Base-by-base conservation (phyloP, 2,797 vertebrate species). In the Poeciliopsis paucimaculata region DNA sequence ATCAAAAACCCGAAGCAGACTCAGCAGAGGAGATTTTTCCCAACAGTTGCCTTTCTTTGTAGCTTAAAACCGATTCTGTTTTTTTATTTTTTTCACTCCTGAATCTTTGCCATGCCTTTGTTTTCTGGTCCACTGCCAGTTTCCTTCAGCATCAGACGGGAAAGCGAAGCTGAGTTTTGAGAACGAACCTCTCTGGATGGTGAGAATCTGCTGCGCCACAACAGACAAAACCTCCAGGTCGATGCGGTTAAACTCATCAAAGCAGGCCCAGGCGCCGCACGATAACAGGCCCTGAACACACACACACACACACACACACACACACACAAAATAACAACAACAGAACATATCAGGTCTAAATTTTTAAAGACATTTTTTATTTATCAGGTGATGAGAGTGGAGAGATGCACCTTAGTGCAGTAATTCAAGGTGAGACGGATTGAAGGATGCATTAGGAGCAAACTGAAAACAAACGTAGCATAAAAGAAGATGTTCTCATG, bases 161-260 rank as follows among this genome's bases (percentile, higher is more conserved):
- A 76, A 31, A 49, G 26, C 57, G 79, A 76, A 41, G 23, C 16
- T 53, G 13, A 57, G 45, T 20, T 23, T 77, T 75, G 43, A 49
- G 77, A 39, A 78, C 81, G 84, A 94, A 98, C 97, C 97, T 97
- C 97, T 97, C 87, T 98, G 98, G 85, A 98, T 98, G 80, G 97
- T 98, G 86, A 98, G 97, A 89, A 98, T 98, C 94, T 98, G 98
- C 90, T 98, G 97, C 82, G 97, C 97, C 83, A 98, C 97, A 83
- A 98, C 97, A 80, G 97, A 98, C 66, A 98, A 96, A 72, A 98
- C 97, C 94, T 98, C 97, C 95, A 98, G 92, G 93, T 98, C 97
- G 89, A 98, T 98, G 82, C 97, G 96, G 92, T 98, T 98, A 90
- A 98, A 98, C 89, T 99, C 97, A 90, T 99, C 97, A 93, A 99